Evolutionary conservation across 1,140 invertebrate genomes (phyloP).

Genomic region (Papilio machaon): DNA sequence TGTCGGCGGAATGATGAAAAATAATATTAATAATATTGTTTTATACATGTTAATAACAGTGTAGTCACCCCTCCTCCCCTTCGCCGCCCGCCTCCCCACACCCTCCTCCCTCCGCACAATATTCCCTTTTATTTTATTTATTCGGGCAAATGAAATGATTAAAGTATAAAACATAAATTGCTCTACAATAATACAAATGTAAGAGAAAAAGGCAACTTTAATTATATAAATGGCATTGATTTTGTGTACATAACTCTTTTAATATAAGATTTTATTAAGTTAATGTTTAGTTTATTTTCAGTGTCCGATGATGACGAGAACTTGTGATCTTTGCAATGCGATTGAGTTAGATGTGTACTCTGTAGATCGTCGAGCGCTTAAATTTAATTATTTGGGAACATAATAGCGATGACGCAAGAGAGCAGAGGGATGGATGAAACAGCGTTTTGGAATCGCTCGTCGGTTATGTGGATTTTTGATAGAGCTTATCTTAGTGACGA

Average conservation of each 20-base stretch:
- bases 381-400: conserved; percentile 78
- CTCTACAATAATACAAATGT: conserved; percentile 30
- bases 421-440: conserved; percentile 52
- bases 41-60: conserved; percentile 39
- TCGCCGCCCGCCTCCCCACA: not conserved
- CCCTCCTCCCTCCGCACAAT: conserved; percentile 33
- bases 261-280: not conserved
- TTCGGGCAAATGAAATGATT: conserved; percentile 40
- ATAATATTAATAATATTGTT: conserved; percentile 37
- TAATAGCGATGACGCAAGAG: conserved; percentile 64
- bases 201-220: conserved; percentile 3
- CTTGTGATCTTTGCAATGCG: conserved; percentile 77
- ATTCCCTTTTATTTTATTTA: conserved; percentile 40
- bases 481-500: conserved; percentile 18
- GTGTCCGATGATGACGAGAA: conserved; percentile 50
- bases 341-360: conserved; percentile 79
- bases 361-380: conserved; percentile 73
- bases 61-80: conserved; percentile 11
- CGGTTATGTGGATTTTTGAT: conserved; percentile 35
- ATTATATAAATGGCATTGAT: not conserved
- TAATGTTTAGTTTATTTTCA: conserved; percentile 7
- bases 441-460: conserved; percentile 18
- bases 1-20: conserved; percentile 27
- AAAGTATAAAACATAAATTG: conserved; percentile 39
- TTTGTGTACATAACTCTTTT: not conserved